Conservation (phyloP, 2,888 invertebrate genomes). For the Diarsia rubi region DNA sequence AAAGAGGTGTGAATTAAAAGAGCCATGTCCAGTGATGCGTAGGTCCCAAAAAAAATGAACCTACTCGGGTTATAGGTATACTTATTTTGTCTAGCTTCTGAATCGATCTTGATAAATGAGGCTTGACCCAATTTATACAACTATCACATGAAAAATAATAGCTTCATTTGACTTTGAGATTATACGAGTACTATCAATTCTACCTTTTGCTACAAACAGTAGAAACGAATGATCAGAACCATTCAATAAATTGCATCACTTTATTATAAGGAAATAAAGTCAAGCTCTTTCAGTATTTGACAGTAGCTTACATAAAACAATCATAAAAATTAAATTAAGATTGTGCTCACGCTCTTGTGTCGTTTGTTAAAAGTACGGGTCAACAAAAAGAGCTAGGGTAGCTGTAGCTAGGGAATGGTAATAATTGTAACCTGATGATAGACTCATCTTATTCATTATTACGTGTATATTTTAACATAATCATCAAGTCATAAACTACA, state of each 20-base stretch:
- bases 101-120: conserved; percentile 9
- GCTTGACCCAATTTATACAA: neutral
- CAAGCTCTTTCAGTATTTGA: neutral
- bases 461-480: neutral
- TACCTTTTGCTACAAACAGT: conserved; percentile 3
- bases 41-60: neutral
- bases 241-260: neutral
- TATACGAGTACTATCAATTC: conserved; percentile 8
- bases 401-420: neutral
- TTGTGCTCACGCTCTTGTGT: no score
- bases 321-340: no score
- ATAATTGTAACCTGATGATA: neutral
- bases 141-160: conserved; percentile 8
- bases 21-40: no score
- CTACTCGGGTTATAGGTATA: no score
- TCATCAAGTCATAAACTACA: conserved; percentile 36
- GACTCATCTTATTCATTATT: neutral
- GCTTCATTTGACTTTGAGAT: conserved; percentile 21
- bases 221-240: neutral
- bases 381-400: no score
- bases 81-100: neutral
- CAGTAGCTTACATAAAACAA: no score
- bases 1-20: no score
- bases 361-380: neutral
- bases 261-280: neutral